Conservation (phyloP, 2,888 invertebrate species). For the Anodontia alba region DNA sequence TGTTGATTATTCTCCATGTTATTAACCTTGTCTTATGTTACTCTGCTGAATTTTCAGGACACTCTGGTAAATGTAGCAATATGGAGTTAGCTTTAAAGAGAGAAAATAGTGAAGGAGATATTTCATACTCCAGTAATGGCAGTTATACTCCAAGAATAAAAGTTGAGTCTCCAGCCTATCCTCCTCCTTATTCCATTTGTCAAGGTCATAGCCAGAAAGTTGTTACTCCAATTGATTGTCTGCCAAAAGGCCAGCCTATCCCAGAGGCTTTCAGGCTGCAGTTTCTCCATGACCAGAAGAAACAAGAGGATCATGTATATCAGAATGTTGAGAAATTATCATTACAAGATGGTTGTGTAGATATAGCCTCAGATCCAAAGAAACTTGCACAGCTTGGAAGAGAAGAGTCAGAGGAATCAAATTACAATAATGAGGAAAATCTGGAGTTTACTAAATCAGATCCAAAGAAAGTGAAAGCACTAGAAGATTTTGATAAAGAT, state of each 20-base stretch:
- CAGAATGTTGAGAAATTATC: conserved; percentile 37
- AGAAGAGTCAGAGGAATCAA: conserved; percentile 46
- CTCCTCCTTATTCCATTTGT: neutral
- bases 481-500: conserved; percentile 29
- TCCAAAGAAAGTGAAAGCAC: conserved; percentile 21
- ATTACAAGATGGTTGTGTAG: conserved; percentile 32
- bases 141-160: conserved; percentile 35
- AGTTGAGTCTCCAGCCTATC: neutral
- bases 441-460: neutral
- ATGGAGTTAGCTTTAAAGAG: neutral
- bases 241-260: conserved; percentile 52
- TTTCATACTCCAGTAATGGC: conserved; percentile 9
- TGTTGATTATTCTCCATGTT: too few species aligned
- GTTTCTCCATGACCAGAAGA: conserved; percentile 52
- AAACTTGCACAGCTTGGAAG: conserved; percentile 62
- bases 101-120: conserved; percentile 6
- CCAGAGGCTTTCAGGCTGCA: conserved; percentile 67
- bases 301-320: conserved; percentile 35
- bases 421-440: conserved; percentile 1
- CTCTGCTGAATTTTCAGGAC: too few species aligned
- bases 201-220: neutral
- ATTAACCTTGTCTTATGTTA: too few species aligned
- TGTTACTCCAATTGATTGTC: conserved; percentile 43
- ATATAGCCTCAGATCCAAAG: conserved; percentile 52
- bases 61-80: too few species aligned